Conservation (phyloP, 2,113 vertebrate genomes). For the Sceloporus tristichus region DNA sequence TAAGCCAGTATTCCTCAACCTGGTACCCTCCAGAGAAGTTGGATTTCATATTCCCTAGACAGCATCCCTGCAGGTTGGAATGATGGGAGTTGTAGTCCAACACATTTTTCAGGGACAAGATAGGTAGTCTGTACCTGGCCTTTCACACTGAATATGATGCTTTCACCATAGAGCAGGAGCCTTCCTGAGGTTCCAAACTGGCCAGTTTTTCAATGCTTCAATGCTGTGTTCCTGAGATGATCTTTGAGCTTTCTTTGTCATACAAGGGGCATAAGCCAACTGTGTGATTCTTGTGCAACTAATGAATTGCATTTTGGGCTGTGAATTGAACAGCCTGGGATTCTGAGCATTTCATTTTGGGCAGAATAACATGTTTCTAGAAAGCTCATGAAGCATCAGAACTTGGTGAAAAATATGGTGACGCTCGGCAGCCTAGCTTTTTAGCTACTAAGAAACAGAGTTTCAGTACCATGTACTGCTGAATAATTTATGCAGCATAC, state of each 20-base stretch:
- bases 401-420: no score
- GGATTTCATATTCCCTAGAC: background rate
- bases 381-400: background rate
- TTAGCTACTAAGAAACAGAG: background rate
- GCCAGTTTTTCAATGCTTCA: background rate
- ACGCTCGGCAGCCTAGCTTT: no score
- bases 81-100: background rate
- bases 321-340: background rate
- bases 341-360: background rate
- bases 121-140: background rate
- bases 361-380: background rate
- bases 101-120: no score
- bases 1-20: background rate
- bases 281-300: background rate
- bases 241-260: background rate
- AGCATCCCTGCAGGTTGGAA: background rate
- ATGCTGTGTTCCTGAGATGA: background rate
- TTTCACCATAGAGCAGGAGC: background rate
- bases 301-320: background rate
- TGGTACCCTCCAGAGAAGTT: background rate
- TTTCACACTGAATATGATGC: background rate
- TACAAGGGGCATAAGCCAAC: background rate
- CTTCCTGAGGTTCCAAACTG: background rate
- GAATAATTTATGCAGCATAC: background rate
- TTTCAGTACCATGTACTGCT: background rate